Base-by-base conservation (phyloP, 2,888 invertebrate genomes). In the Drosophila anceps region DNA sequence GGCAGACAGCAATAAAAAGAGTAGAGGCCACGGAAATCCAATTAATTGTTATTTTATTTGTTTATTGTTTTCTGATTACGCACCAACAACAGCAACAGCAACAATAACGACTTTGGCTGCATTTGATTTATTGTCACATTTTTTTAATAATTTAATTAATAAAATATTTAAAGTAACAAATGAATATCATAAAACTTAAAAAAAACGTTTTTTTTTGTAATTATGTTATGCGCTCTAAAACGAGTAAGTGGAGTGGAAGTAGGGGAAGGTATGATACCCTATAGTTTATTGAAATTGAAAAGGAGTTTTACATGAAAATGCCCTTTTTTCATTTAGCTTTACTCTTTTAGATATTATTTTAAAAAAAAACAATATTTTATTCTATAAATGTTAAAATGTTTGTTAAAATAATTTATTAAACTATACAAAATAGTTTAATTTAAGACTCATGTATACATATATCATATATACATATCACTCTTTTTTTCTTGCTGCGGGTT, bases 31-130 rank as follows among this genome's bases (percentile, higher is more conserved):
- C 79, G 79, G 77, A 90, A 86, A 88, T 88, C 79, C 87, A 86
- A 90, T 86, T 86, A 86, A 86, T 86, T 90, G 84, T 88, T 81
- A 90, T 86, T 90, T 88, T 86, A 86, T 90, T 88, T 86, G 90
- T 86, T 86, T 86, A 86, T 86, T 90, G 90, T 86, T 83, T 88
- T 86, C 81, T 81, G 85, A 86, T 86, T 86, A 88, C 81, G 64
- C 50, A 44, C 39, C 71, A 65, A 59, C 50, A 83, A 68, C 48
- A 62, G 55, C 29, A 79, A 60, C 57, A 73, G 62, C 57, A 57
- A 50, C 18, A 61, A 50, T 37, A 63, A 44, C 51, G 48, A 61
- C 24, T 37, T 53, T 13, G 43, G 50, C 37, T 10, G 18, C 12
- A 18, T 76, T 72, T 80, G 88, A 83, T 83, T 88, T 86, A 83